Base-by-base conservation (phyloP, 2,888 invertebrate genomes). In the Hedya salicella region DNA sequence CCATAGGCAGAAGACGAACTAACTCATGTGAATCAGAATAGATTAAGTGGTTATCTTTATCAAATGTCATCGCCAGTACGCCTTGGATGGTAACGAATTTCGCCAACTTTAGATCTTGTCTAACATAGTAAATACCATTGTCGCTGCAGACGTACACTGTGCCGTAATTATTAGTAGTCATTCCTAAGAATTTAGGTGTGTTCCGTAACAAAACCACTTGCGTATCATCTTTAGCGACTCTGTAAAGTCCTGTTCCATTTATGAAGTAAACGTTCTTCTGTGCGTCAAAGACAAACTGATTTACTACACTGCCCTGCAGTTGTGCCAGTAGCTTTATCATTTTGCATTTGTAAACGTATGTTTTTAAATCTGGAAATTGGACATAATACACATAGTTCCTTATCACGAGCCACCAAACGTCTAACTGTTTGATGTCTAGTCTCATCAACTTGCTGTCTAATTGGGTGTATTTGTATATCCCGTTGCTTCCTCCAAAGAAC, bases 11-110 rank as follows among this genome's bases (percentile, higher is more conserved):
- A 0, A 65, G 39, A 44, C 87, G 78, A 0, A 85, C 73, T 11
- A 91, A 71, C 50, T 89, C 87, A 17, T 82, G 87, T 0, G 89
- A 89, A 73, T 88, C 83, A 0, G 90, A 86, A 77, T 89, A 91
- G 50, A 90, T 87, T 0, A 90, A 72, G 69, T 88, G 79, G 64
- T 91, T 89, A 3, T 73, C 65, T 25, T 71, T 83, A 70, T 91
- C 91, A 67, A 91, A 91, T 0, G 88, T 76, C 49, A 91, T 71
- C 2, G 87, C 88, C 4, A 88, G 57, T 0, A 89, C 84, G 0
- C 89, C 88, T 49, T 81, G 82, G 0, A 88, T 67, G 32, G 73
- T 81, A 0, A 86, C 71, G 0, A 88, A 69, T 65, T 77, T 82
- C 54, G 81, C 87, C 1, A 88, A 81, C 70, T 85, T 88, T 59